Evolutionary conservation across 2,888 invertebrate species (phyloP), one percentile per base, ranked within the genome.

Genomic region (Lithophane semibrunnea): DNA sequence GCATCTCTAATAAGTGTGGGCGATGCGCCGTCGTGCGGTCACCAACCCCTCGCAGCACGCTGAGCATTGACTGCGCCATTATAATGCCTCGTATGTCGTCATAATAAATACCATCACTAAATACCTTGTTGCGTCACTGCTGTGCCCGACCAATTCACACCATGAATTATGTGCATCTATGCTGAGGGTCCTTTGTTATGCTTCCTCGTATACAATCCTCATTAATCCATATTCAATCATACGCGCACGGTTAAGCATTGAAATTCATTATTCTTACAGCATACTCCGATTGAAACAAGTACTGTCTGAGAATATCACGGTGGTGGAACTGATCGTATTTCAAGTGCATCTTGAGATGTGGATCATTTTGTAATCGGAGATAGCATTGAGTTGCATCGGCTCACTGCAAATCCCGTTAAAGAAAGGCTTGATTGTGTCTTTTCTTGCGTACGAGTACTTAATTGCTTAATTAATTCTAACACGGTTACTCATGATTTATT

Each of bases 101-200:
- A 86, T 79, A 84, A 86, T 86, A 88, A 88, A 88, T 84, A 78
- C 85, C 86, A 84, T 85, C 78, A 87, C 82, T 88, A 80, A 88
- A 88, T 78, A 85, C 82, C 71, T 91, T 87, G 60, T 80, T 73
- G 75, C 83, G 60, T 81, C 82, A 84, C 82, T 83, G 86, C 85
- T 65, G 61, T 77, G 58, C 67, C 69, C 72, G 73, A 79, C 83
- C 68, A 66, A 83, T 76, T 82, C 81, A 87, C 88, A 84, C 89
- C 91, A 95, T 95, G 94, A 96, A 95, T 96, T 94, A 96, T 95
- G 95, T 94, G 93, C 96, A 95, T 95, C 90, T 85, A 92, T 92
- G 93, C 91, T 90, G 88, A 90, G 86, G 85, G 88, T 81, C 88
- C 89, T 94, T 94, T 94, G 93, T 94, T 93, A 93, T 92, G 85